phyloP scores from a whole-genome alignment of 2,113 vertebrate genomes.

The Scolopax mira region DNA sequence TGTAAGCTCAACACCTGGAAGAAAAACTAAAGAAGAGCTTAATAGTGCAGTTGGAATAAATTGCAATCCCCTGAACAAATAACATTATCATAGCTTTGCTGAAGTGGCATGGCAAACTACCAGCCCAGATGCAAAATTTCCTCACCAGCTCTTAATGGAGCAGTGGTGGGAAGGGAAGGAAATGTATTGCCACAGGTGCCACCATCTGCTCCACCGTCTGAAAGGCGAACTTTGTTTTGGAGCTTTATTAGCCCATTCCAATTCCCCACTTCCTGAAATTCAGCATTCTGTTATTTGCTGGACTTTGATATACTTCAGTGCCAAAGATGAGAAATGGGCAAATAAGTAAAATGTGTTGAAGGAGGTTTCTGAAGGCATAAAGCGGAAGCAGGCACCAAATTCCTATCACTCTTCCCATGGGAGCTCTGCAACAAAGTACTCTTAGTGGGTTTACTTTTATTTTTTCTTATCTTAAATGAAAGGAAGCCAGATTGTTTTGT shows the following conservation, averaged over 20 bases:
- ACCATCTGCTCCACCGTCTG: conserved; percentile 7
- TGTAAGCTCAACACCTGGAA: not conserved
- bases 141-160: not conserved
- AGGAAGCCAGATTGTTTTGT: not conserved
- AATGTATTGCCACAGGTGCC: conserved; percentile 42
- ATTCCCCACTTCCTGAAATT: not conserved
- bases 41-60: not conserved
- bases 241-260: not conserved
- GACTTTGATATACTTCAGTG: not conserved
- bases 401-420: not conserved
- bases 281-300: not conserved
- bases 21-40: not conserved
- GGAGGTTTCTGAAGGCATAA: not conserved
- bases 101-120: conserved; percentile 9
- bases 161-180: not conserved
- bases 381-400: not conserved
- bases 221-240: conserved; percentile 42
- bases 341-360: not conserved
- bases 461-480: not conserved
- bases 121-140: conserved; percentile 34
- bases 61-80: conserved; percentile 8
- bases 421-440: not conserved
- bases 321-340: not conserved
- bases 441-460: not conserved
- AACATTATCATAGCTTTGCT: not conserved